phyloP scores from a whole-genome alignment of 2,797 vertebrate species.

The Lepus townsendii region DNA sequence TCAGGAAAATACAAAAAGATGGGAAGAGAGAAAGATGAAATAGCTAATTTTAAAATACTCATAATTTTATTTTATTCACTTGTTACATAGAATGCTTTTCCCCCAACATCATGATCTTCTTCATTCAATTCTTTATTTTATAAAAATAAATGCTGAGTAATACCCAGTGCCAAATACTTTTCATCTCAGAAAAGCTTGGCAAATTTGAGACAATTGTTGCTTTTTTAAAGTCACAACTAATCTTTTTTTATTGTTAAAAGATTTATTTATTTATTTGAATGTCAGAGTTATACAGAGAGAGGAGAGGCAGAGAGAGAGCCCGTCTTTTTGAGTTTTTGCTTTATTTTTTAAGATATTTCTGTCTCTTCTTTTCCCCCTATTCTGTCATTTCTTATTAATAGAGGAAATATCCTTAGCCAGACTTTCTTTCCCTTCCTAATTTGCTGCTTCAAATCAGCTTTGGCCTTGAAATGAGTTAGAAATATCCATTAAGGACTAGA shows the following conservation, averaged over 20 bases:
- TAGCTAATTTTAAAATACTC: conserved; percentile 23
- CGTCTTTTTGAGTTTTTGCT: not conserved
- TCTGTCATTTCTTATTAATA: not conserved
- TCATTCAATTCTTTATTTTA: conserved; percentile 51
- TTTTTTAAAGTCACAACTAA: not conserved
- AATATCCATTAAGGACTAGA: not conserved
- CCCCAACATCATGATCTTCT: not conserved
- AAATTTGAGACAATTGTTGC: not conserved
- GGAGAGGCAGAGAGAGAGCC: no score
- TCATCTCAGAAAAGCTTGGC: conserved; percentile 5
- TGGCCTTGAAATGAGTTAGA: not conserved
- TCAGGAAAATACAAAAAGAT: conserved; percentile 26
- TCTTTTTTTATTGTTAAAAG: no score
- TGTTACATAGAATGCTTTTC: not conserved
- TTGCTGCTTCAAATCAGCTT: not conserved
- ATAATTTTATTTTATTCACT: conserved; percentile 47
- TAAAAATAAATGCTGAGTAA: conserved; percentile 8
- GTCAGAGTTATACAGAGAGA: no score
- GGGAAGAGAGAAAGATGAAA: not conserved
- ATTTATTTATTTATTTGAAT: no score
- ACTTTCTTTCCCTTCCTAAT: not conserved
- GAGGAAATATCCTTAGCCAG: not conserved
- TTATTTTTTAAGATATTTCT: conserved; percentile 2
- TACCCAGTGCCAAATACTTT: conserved; percentile 7
- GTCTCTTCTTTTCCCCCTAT: not conserved